These are phyloP conservation scores for Lasius platythorax DNA, from an alignment of 2,888 invertebrate genomes.

Conservation along the genomic window DNA sequence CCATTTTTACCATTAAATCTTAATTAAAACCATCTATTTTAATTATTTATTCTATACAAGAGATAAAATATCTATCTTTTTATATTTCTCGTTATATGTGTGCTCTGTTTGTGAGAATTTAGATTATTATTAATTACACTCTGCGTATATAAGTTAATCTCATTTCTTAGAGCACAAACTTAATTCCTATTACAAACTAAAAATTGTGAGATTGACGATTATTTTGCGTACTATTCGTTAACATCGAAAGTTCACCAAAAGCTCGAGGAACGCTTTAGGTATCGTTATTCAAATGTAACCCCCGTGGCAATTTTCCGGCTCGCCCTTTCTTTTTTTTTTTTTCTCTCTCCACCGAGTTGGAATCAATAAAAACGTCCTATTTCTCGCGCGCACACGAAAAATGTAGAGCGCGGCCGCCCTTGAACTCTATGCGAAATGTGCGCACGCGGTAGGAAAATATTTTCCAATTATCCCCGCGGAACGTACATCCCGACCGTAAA, in stretches of 20 bases:
- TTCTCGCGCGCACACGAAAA: slow-evolving; percentile 52
- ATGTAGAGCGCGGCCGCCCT: slow-evolving; percentile 39
- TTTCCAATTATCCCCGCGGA: slow-evolving; percentile 60
- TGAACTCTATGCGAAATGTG: slow-evolving; percentile 12
- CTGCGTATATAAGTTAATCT: not conserved
- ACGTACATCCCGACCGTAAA: slow-evolving; percentile 31
- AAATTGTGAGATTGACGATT: slow-evolving; percentile 22
- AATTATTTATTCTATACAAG: not conserved
- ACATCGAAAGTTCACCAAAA: slow-evolving; percentile 20
- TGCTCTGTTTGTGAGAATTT: not conserved
- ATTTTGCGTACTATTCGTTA: slow-evolving; percentile 13
- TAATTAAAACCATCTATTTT: not conserved
- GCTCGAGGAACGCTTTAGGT: slow-evolving; percentile 40
- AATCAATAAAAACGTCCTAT: slow-evolving; percentile 54
- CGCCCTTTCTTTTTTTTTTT: slow-evolving; percentile 30
- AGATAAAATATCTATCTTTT: not conserved
- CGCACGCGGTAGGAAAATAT: slow-evolving; percentile 54
- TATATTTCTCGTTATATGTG: not conserved
- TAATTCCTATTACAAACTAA: slow-evolving; percentile 21
- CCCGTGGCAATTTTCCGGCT: slow-evolving; percentile 38
- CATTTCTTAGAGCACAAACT: not conserved
- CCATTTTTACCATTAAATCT: not conserved
- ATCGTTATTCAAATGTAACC: slow-evolving; percentile 54
- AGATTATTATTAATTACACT: not conserved
- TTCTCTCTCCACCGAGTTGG: slow-evolving; percentile 20